Evolutionary conservation across 2,113 vertebrate genomes (phyloP), one percentile per base, ranked within the genome.

Genomic region (Cepphus grylle): DNA sequence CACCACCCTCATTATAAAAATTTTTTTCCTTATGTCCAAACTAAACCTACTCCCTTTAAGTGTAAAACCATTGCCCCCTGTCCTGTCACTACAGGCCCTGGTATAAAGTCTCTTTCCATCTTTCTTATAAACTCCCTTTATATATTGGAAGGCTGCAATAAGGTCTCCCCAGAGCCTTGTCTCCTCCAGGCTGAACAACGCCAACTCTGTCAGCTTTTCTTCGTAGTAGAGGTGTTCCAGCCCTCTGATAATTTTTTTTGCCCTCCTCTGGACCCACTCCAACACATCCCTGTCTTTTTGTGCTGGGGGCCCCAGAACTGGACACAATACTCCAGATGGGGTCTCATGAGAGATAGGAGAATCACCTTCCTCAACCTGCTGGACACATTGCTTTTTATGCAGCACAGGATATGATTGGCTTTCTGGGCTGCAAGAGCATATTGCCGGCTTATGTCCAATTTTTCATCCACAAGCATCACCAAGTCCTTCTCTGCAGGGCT

Each of bases 191-290:
- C 15, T 79, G 50, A 78, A 13, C 19, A 78, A 43, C 26, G 9
- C 20, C 14, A 36, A 10, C 18, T 73, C 2, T 26, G 9, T 58
- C 38, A 73, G 9, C 11, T 29, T 83, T 6, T 65, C 36, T 49
- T 82, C 23, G 22, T 3, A 65, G 20, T 7, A 52, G 29, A 56
- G 26, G 4, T 61, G 9, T 27, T 82, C 15, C 14, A 73, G 4
- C 15, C 9, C 5, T 61, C 29, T 56, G 25, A 19, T 45, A 4
- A 53, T 42, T 50, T 73, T 65, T 8, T 3, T 18, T 0, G 0
- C 7, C 9, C 5, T 70, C 15, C 6, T 61, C 55, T 70, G 14
- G 32, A 82, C 32, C 32, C 4, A 9, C 12, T 53, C 6, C 18
- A 59, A 77, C 4, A 77, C 3, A 7, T 43, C 30, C 47, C 38